A percentile compares a stretch with the other conserved stretches of the same genome.
Conservation (phyloP, 2,888 invertebrate genomes). For the Shargacucullia verbasci region DNA sequence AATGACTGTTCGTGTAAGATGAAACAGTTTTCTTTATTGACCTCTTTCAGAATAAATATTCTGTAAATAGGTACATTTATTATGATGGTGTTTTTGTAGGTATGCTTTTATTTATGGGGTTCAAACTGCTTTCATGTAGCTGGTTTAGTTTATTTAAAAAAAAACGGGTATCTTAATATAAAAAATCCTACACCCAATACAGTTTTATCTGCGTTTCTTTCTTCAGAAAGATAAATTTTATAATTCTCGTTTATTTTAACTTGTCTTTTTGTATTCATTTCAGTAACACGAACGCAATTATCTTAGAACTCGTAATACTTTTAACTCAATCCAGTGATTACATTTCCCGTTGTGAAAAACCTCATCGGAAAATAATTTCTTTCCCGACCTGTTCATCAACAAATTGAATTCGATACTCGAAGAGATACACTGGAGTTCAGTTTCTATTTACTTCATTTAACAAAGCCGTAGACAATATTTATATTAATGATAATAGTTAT, state of each 20-base stretch:
- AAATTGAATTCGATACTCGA: slow-evolving; percentile 31
- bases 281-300: slow-evolving; percentile 5
- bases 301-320: slow-evolving; percentile 35
- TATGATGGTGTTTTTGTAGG: slow-evolving; percentile 21
- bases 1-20: slow-evolving; percentile 17
- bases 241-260: background rate
- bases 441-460: slow-evolving; percentile 15
- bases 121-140: too few species aligned
- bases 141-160: too few species aligned
- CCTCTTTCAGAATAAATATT: slow-evolving; percentile 14
- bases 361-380: slow-evolving; percentile 19
- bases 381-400: slow-evolving; percentile 37
- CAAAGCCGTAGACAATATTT: slow-evolving; percentile 13
- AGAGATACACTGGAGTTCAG: slow-evolving; percentile 11
- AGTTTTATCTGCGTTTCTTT: too few species aligned
- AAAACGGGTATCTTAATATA: too few species aligned
- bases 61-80: slow-evolving; percentile 4
- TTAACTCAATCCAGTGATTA: slow-evolving; percentile 21
- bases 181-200: too few species aligned
- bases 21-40: slow-evolving; percentile 29
- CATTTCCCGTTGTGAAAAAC: slow-evolving; percentile 16
- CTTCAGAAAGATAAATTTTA: too few species aligned
- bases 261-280: background rate
- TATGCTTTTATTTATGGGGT: too few species aligned
- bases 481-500: background rate